A percentile compares a stretch with the other conserved stretches of the same genome.
These are phyloP conservation scores for Eriocheir sinensis DNA, from an alignment of 1,140 invertebrate genomes.

Conservation along the genomic window DNA sequence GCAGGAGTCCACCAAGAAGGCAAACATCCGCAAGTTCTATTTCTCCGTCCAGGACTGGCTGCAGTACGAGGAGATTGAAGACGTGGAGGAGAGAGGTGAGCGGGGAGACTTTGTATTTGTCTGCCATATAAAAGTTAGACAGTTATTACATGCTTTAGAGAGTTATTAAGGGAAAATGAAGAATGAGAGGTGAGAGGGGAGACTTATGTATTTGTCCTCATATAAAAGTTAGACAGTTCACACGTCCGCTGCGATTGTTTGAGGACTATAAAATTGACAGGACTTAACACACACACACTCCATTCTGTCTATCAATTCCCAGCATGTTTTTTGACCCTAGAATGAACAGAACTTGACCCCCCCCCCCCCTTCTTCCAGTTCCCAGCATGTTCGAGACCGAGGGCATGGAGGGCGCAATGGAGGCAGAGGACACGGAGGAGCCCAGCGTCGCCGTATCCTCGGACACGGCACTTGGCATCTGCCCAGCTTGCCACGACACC, in stretches of 20 bases:
- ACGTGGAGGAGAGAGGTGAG: slow-evolving; percentile 93
- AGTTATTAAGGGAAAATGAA: too few relatives aligned
- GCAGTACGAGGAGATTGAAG: slow-evolving; percentile 96
- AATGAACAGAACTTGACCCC: too few relatives aligned
- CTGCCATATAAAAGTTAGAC: too few relatives aligned
- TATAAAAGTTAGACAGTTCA: too few relatives aligned
- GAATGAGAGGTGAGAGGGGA: too few relatives aligned
- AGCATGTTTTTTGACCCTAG: neutral
- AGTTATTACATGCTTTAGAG: too few relatives aligned
- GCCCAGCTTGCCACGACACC: slow-evolving; percentile 93
- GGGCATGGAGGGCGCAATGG: slow-evolving; percentile 80
- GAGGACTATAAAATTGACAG: too few relatives aligned
- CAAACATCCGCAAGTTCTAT: slow-evolving; percentile 93
- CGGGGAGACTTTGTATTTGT: neutral
- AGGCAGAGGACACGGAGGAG: slow-evolving; percentile 82
- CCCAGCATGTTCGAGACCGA: slow-evolving; percentile 94
- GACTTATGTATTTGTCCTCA: too few relatives aligned
- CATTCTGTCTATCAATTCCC: neutral
- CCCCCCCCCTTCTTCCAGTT: slow-evolving; percentile 83
- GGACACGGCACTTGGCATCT: slow-evolving; percentile 84
- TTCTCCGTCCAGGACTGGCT: slow-evolving; percentile 96
- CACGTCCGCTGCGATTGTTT: too few relatives aligned
- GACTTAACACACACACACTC: too few relatives aligned
- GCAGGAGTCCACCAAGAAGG: slow-evolving; percentile 91
- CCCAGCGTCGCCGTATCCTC: slow-evolving; percentile 85